Base-by-base conservation (phyloP, 2,113 vertebrate genomes). In the Melanerpes formicivorus region DNA sequence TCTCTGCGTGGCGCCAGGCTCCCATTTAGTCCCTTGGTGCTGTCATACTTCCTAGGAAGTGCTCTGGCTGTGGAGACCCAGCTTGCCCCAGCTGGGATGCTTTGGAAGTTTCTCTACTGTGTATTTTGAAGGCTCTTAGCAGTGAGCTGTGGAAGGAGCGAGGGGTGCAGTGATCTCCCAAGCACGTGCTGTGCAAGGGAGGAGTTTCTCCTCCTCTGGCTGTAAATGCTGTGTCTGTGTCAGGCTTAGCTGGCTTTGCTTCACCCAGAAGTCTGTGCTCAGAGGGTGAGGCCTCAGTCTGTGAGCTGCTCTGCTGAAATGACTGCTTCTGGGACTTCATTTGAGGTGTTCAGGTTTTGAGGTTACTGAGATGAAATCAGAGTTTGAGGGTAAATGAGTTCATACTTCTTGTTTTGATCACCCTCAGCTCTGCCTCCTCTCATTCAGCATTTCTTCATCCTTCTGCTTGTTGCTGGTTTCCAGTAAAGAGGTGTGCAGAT, bases 31-130 rank as follows among this genome's bases (percentile, higher is more conserved):
- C 23, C 46, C 46, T 64, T 1, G 5, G 9, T n/a, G 46, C 54
- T 84, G 26, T 18, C 3, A 0, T 7, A 5, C 55, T 64, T 58
- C 46, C 69, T 1, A 1, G 56, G 40, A 22, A 4, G 7, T 11
- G 56, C 73, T 64, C 14, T 1, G 9, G 44, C 55, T 9, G 0
- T 12, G 3, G 7, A 27, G 74, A 2, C 29, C 71, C 0, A 0
- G 3, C 26, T 55, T 1, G 2, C 59, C 25, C 1, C 1, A 42
- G 84, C 34, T 9, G 58, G 17, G 10, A 3, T 69, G 69, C 77
- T 79, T 34, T 30, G 67, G 18, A 26, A 52, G 30, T 32, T 69
- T 32, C 14, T 29, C 21, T 2, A 4, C 27, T 25, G 50, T 18
- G 44, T 7, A 0, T 32, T 70, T 76, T 27, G 9, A 23, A 62